Evolutionary conservation across 2,797 vertebrate genomes (phyloP).

Genomic region (Orientallactaga sibirica): DNA sequence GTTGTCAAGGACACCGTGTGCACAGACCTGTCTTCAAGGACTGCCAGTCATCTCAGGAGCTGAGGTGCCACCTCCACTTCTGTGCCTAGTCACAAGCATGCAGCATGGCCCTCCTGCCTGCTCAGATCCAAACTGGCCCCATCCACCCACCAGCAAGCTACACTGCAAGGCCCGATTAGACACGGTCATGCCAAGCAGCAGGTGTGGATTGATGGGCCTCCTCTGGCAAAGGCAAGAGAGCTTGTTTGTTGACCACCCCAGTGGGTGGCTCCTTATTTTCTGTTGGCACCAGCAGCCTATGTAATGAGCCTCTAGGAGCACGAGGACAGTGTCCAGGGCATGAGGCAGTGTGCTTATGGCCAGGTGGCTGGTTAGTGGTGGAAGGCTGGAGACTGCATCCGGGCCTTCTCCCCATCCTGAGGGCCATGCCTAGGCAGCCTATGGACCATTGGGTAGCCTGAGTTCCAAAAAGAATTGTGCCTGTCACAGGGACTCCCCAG

Average conservation of each 20-base stretch:
- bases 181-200: not conserved
- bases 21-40: not conserved
- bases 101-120: not conserved
- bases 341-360: not conserved
- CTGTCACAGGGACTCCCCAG: not conserved
- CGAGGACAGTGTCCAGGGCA: not conserved
- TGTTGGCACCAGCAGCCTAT: not conserved
- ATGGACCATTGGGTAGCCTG: not conserved
- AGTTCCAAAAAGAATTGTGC: not conserved
- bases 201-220: not conserved
- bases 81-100: not conserved
- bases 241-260: too few relatives aligned
- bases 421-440: not conserved
- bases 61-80: not conserved
- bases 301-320: not conserved
- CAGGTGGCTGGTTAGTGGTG: not conserved
- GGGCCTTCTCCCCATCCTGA: not conserved
- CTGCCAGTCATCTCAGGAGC: not conserved
- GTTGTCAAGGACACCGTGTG: not conserved
- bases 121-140: not conserved
- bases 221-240: not conserved
- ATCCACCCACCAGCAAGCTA: not conserved
- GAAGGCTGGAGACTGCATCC: not conserved
- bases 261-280: not conserved
- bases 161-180: not conserved